phyloP scores from a whole-genome alignment of 2,113 vertebrate genomes.

The Lagenorhynchus albirostris region DNA sequence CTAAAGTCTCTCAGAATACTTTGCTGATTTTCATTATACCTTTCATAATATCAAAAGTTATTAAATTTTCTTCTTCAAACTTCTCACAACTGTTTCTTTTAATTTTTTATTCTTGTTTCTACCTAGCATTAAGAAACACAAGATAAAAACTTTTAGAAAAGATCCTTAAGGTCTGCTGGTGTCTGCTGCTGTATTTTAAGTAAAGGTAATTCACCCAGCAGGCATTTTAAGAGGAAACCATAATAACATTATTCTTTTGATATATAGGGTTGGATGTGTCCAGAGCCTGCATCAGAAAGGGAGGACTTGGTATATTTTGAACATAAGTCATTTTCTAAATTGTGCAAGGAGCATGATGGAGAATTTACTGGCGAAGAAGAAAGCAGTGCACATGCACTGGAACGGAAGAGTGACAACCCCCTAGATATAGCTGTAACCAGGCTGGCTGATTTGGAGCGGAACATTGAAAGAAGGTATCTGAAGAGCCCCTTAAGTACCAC shows the following conservation, averaged over 20 bases:
- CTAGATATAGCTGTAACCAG: slow-evolving; percentile 99
- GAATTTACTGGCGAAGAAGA: slow-evolving; percentile 88
- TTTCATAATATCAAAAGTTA: neutral
- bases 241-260: slow-evolving; percentile 83
- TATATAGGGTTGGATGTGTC: slow-evolving; percentile 96
- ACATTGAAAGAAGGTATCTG: slow-evolving; percentile 99
- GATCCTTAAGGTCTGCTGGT: slow-evolving; percentile 71
- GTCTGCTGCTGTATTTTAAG: slow-evolving; percentile 73
- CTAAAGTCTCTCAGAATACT: neutral
- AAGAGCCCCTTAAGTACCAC: slow-evolving; percentile 99
- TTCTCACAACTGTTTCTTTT: slow-evolving; percentile 41
- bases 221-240: slow-evolving; percentile 59
- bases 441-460: slow-evolving; percentile 99
- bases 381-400: slow-evolving; percentile 88
- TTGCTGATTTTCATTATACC: neutral
- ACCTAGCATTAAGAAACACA: slow-evolving; percentile 74
- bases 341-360: slow-evolving; percentile 85
- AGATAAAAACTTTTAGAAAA: slow-evolving; percentile 68
- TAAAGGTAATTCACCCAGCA: slow-evolving; percentile 73
- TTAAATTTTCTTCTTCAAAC: slow-evolving; percentile 4
- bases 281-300: slow-evolving; percentile 95
- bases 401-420: slow-evolving; percentile 96
- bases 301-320: slow-evolving; percentile 98
- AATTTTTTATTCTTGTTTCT: slow-evolving; percentile 72
- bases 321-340: slow-evolving; percentile 93